Evolutionary conservation across 1,140 invertebrate species (phyloP), one percentile per base, ranked within the genome.

Genomic region (Drosophila ercepeae): DNA sequence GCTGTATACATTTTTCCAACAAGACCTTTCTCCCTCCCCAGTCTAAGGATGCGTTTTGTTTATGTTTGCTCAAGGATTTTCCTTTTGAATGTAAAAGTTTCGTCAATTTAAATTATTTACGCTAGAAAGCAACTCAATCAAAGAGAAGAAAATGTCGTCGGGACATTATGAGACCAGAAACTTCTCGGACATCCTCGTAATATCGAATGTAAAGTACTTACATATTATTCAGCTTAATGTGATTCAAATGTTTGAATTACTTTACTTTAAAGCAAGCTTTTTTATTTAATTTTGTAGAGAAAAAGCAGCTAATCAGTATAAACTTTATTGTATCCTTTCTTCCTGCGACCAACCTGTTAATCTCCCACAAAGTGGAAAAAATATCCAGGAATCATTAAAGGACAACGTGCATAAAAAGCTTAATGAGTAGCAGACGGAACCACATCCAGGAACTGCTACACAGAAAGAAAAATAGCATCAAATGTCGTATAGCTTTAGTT

Each of bases 21-120:
- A 21, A 4, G 21, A 21, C 5, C 18, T 8, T 11, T 41, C 27
- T 13, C 11, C 34, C 6, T 14, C 36, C 21, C 16, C 59, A 18
- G 25, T 13, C 13, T 23, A 34, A 7, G 36, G 6, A 14, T 27
- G 46, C 29, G 16, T 7, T 65, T 27, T 67, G 39, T 18, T 67
- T 64, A 34, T 27, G 32, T 65, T 34, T 53, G 39, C 23, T 27
- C 27, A n/a, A 53, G 23, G 27, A 53, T 44, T 68, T 68, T 18
- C 14, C 48, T 25, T 64, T 64, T 51, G 58, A 52, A 44, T 21
- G 36, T 27, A 34, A 50, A 64, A 53, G 48, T 67, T 67, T 13
- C 27, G 16, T 16, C 36, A 50, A 42, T 67, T 67, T 65, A 67
- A 67, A 68, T 68, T 53, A 53, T 53, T 53, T 27, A 53, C 48